phyloP scores from a whole-genome alignment of 1,140 invertebrate genomes.

The Mycetomoellerius zeteki region DNA sequence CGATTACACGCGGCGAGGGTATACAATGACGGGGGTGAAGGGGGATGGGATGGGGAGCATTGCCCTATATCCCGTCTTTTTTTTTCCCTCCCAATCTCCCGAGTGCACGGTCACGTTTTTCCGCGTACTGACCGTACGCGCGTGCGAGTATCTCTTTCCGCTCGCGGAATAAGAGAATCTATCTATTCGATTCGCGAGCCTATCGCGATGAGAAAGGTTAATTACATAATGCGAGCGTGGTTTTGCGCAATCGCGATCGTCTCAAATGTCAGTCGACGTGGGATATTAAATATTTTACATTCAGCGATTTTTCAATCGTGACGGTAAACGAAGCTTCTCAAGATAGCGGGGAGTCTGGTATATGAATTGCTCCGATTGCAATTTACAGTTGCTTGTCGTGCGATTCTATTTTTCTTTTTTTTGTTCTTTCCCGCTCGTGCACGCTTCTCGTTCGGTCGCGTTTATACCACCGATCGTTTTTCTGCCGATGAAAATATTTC shows the following conservation, averaged over 20 bases:
- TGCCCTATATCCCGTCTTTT: conserved; percentile 74
- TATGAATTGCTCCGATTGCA: conserved; percentile 4
- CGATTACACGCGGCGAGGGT: conserved; percentile 69
- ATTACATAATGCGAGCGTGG: conserved; percentile 45
- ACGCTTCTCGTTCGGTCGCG: not conserved
- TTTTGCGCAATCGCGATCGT: conserved; percentile 41
- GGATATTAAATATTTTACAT: conserved; percentile 30
- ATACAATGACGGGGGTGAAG: conserved; percentile 56
- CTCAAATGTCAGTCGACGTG: conserved; percentile 49
- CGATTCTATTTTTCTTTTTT: conserved; percentile 32
- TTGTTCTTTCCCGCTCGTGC: not conserved
- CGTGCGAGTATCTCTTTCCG: conserved; percentile 32
- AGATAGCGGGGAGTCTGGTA: not conserved
- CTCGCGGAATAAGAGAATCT: not conserved
- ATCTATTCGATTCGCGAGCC: not conserved
- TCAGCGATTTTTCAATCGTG: conserved; percentile 9
- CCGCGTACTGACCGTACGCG: conserved; percentile 16
- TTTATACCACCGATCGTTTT: not conserved
- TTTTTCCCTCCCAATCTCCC: conserved; percentile 53
- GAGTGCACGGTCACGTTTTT: conserved; percentile 51
- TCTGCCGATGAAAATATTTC: conserved; percentile 29
- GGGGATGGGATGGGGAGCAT: conserved; percentile 60
- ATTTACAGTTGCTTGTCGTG: not conserved
- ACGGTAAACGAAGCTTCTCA: not conserved
- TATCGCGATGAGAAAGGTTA: conserved; percentile 38